phyloP scores from a whole-genome alignment of 2,113 vertebrate genomes.

The Hydrolagus affinis region DNA sequence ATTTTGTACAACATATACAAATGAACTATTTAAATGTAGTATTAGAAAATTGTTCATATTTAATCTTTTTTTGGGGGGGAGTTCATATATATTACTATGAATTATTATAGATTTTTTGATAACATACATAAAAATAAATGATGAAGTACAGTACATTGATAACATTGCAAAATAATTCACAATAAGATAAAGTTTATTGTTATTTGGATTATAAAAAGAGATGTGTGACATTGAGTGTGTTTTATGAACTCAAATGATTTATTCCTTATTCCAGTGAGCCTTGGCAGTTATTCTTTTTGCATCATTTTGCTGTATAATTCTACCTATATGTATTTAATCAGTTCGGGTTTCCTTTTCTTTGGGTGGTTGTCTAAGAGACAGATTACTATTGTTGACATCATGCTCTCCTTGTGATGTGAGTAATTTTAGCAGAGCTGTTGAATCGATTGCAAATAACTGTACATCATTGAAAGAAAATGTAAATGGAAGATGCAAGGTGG shows the following conservation, averaged over 20 bases:
- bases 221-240: not conserved
- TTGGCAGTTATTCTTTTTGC: not conserved
- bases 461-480: not conserved
- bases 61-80: not conserved
- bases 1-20: too few species aligned
- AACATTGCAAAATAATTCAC: not conserved
- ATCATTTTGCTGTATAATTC: not conserved
- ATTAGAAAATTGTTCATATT: not conserved
- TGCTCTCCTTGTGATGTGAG: not conserved
- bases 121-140: not conserved
- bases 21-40: not conserved
- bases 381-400: not conserved
- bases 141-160: not conserved
- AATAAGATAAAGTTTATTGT: not conserved
- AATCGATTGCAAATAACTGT: not conserved
- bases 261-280: not conserved
- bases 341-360: too few species aligned
- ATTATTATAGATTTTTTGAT: too few species aligned
- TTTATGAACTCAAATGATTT: too few species aligned
- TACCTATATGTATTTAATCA: not conserved
- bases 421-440: not conserved
- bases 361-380: too few species aligned
- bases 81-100: not conserved
- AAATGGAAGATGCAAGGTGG: not conserved
- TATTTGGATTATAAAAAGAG: slow-evolving; percentile 1